phyloP scores from a whole-genome alignment of 2,113 vertebrate species.

The Gambusia holbrooki region DNA sequence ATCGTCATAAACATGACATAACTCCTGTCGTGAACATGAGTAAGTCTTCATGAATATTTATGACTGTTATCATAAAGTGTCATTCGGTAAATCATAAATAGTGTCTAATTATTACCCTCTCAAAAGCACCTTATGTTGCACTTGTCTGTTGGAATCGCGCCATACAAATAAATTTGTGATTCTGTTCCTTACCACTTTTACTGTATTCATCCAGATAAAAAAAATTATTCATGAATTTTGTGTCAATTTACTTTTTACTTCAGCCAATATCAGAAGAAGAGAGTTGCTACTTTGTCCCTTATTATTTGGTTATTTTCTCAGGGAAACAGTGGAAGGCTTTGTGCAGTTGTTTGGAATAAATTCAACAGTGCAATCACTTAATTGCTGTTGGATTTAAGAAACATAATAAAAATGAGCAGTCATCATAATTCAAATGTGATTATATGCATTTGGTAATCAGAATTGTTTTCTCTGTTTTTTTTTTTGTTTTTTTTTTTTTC shows the following conservation, averaged over 20 bases:
- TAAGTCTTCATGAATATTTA: no score
- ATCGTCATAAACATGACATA: no score
- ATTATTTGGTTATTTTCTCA: background rate
- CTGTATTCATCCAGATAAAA: background rate
- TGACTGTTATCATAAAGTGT: no score
- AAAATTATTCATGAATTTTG: background rate
- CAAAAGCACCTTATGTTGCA: no score
- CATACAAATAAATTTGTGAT: no score
- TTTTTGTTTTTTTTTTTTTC: background rate
- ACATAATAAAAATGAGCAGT: constrained; percentile 36
- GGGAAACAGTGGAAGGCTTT: constrained; percentile 1
- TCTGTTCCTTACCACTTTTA: background rate
- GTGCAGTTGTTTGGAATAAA: constrained; percentile 3
- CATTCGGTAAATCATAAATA: no score
- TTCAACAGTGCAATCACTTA: constrained; percentile 15
- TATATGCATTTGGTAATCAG: constrained; percentile 29
- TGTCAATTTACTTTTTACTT: background rate
- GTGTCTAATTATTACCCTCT: no score
- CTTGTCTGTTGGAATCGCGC: no score
- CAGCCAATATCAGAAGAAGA: background rate
- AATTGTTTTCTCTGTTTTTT: constrained; percentile 5
- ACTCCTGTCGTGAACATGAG: no score
- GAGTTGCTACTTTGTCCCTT: background rate
- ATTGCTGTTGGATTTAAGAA: constrained; percentile 40
- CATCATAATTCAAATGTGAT: constrained; percentile 30